Evolutionary conservation across 2,113 vertebrate genomes (phyloP), one percentile per base, ranked within the genome.

Genomic region (Phrynosoma blainvillii): DNA sequence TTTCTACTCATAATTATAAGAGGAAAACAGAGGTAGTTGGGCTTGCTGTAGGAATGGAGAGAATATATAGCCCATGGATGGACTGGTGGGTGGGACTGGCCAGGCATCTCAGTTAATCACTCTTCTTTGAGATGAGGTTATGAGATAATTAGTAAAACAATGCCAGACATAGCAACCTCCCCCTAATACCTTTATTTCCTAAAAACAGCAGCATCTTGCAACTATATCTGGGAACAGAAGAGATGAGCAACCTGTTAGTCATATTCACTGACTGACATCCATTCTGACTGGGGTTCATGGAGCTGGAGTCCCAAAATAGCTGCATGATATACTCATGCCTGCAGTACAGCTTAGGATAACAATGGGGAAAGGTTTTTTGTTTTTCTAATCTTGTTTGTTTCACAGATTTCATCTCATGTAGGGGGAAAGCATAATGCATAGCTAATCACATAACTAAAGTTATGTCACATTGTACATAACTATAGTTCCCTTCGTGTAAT

Each of bases 151-250:
- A n/a, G 75, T 56, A 6, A 40, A 70, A 79, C 36, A 30, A 47
- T 4, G 0, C 86, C 0, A 78, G 13, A 36, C 0, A 2, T 1
- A 40, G 66, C 54, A 42, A 4, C 27, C 5, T 18, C 13, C 14
- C 70, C 82, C 23, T 52, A 82, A 52, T 5, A n/a, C 23, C 40
- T 56, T 13, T 65, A 47, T 47, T 47, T 47, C 47, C 47, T 47
- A 47, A 79, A 79, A 36, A 36, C 2, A 81, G 47, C 47, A 5
- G 47, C 47, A 47, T 47, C 47, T 7, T 47, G 7, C 47, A 47
- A 47, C 4, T 47, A 47, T 47, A 47, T 47, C n/a, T 36, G 71
- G 32, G 71, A 4, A 4, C 13, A 68, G 40, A 23, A 27, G 20
- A 13, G 36, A 13, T 66, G 62, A 14, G 25, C 8, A 47, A 66